Conservation (phyloP, 2,113 vertebrate species). For the Rynchops niger region DNA sequence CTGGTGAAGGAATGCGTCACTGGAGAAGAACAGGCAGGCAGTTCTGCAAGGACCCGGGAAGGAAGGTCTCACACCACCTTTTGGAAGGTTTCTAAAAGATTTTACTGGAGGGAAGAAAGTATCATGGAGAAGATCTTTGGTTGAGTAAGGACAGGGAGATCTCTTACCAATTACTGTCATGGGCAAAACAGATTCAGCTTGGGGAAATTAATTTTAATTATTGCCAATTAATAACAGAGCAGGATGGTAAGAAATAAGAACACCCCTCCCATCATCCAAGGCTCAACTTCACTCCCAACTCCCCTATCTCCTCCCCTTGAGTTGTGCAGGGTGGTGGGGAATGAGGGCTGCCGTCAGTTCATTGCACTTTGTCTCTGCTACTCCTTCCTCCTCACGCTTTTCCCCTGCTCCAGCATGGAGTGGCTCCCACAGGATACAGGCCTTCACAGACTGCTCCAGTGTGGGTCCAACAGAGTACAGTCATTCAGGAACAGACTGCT, state of each 20-base stretch:
- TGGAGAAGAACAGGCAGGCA: not conserved
- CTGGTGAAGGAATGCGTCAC: not conserved
- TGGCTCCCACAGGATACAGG: not conserved
- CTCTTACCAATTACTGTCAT: not conserved
- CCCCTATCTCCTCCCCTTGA: not conserved
- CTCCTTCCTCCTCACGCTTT: not conserved
- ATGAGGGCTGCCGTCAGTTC: not conserved
- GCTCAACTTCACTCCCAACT: not conserved
- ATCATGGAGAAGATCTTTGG: not conserved
- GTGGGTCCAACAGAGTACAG: not conserved
- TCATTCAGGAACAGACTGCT: not conserved
- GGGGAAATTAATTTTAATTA: not conserved
- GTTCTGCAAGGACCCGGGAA: not conserved
- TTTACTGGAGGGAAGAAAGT: not conserved
- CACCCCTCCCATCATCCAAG: too few species aligned
- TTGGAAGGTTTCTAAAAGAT: not conserved
- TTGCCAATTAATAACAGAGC: not conserved
- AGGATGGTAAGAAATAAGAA: not conserved
- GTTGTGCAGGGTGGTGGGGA: fast-evolving
- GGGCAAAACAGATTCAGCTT: not conserved
- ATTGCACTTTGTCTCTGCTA: not conserved
- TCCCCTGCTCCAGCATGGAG: not conserved
- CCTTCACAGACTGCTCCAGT: not conserved
- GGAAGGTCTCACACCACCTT: not conserved
- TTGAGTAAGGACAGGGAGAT: not conserved